phyloP scores from a whole-genome alignment of 2,888 invertebrate species.

The Thera britannica region DNA sequence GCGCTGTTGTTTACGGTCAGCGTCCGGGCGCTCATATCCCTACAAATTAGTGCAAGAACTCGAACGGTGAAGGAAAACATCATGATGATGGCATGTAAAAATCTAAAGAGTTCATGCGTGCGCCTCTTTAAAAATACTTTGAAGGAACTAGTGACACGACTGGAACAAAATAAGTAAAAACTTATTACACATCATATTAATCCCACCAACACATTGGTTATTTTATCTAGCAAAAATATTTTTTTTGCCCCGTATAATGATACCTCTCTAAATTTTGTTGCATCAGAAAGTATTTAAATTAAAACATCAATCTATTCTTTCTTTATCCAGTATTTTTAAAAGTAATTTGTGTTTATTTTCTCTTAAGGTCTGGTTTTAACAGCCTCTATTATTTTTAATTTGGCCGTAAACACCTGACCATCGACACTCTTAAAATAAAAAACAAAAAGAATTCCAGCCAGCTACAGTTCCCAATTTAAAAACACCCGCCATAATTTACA shows the following conservation, averaged over 20 bases:
- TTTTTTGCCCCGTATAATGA: no score
- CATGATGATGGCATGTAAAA: no score
- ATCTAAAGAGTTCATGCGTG: no score
- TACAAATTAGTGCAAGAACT: slow-evolving; percentile 29
- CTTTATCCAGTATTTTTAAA: not conserved
- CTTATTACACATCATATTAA: no score
- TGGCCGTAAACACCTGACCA: slow-evolving; percentile 21
- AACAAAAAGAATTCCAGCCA: slow-evolving; percentile 24
- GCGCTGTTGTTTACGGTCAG: slow-evolving; percentile 38
- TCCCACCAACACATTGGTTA: no score
- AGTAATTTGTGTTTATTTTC: slow-evolving; percentile 3
- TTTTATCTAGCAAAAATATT: no score
- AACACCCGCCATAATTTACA: slow-evolving; percentile 38
- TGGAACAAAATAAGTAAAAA: no score
- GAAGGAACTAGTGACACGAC: no score
- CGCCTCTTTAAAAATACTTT: no score
- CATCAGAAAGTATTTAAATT: not conserved
- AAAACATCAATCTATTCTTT: not conserved
- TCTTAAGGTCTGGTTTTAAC: not conserved
- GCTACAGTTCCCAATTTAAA: slow-evolving; percentile 25
- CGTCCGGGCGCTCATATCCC: slow-evolving; percentile 25
- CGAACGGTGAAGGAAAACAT: not conserved
- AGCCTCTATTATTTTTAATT: slow-evolving; percentile 20
- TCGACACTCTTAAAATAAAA: slow-evolving; percentile 17
- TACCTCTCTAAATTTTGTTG: no score